Evolutionary conservation across 2,888 invertebrate genomes (phyloP).

Genomic region (Merodon equestris): DNA sequence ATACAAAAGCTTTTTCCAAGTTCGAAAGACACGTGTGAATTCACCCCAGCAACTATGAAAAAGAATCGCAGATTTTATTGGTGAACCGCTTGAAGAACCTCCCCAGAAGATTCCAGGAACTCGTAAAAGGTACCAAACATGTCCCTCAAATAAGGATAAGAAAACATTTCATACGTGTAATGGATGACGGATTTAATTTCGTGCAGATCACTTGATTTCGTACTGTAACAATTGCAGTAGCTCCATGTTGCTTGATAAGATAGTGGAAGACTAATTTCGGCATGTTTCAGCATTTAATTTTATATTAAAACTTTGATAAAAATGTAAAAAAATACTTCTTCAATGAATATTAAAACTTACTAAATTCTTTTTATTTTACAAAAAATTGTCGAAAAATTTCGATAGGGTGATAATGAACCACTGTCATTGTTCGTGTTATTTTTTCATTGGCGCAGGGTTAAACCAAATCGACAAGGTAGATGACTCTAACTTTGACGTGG

Average conservation of each 20-base stretch:
- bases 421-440: background rate
- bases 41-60: background rate
- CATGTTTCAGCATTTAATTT: background rate
- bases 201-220: slow-evolving; percentile 1
- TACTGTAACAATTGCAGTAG: background rate
- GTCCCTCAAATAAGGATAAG: slow-evolving; percentile 7
- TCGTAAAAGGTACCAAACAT: slow-evolving; percentile 3
- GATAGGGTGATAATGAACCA: background rate
- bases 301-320: background rate
- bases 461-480: too few species aligned
- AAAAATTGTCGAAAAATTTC: slow-evolving; percentile 6
- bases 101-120: slow-evolving; percentile 2
- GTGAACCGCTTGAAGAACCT: slow-evolving; percentile 5
- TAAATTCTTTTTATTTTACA: slow-evolving; percentile 1
- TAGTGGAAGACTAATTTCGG: slow-evolving; percentile 3
- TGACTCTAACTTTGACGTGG: too few species aligned
- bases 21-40: background rate
- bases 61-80: slow-evolving; percentile 6
- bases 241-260: slow-evolving; percentile 1
- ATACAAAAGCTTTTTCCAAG: background rate
- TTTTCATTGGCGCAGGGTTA: slow-evolving; percentile 5
- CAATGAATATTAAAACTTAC: slow-evolving; percentile 5
- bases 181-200: slow-evolving; percentile 1
- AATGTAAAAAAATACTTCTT: background rate
- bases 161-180: slow-evolving; percentile 4